Base-by-base conservation (phyloP, 2,113 vertebrate genomes). In the Plestiodon gilberti region DNA sequence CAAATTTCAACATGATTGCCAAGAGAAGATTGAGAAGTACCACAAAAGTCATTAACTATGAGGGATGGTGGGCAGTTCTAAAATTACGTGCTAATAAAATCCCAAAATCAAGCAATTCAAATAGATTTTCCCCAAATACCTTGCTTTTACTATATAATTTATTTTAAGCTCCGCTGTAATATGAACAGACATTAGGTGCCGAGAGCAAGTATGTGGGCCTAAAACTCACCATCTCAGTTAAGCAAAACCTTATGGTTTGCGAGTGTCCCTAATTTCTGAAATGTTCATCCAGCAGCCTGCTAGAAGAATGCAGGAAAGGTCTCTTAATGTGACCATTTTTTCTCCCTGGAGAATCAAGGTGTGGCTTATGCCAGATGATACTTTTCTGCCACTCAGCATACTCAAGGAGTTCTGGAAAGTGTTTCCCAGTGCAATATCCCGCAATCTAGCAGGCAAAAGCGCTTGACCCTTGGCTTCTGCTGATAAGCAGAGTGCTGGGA, bases 401-500 rank as follows among this genome's bases (percentile, higher is more conserved):
- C 64, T 52, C 59, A 64, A 55, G 86, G 89, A 93, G 86, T 92
- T 90, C 93, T 89, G 64, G 78, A 93, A 96, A 93, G 95, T 96
- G 97, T 95, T 94, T n/a, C n/a, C 92, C 77, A 69, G 93, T 82
- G 88, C 0, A 0, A 69, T 77, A 33, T 88, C 91, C 92, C 64
- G 86, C 69, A 87, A 75, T 92, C 92, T 84, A 89, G 95, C 89
- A 84, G 87, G 96, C 95, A 96, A 92, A 76, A 81, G 94, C 95
- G 96, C 96, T 96, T 96, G 93, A 97, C 93, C 95, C 93, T 87
- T 15, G 62, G 77, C 88, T 61, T 48, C 57, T 90, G 65, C 89
- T 91, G 96, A 98, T 97, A 98, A 97, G 95, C 89, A 48, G 90
- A 74, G 70, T 91, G 82, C 94, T 95, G 96, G 95, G 88, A 38